Conservation (phyloP, 2,797 vertebrate species). For the Pyrrhura leucotis region DNA sequence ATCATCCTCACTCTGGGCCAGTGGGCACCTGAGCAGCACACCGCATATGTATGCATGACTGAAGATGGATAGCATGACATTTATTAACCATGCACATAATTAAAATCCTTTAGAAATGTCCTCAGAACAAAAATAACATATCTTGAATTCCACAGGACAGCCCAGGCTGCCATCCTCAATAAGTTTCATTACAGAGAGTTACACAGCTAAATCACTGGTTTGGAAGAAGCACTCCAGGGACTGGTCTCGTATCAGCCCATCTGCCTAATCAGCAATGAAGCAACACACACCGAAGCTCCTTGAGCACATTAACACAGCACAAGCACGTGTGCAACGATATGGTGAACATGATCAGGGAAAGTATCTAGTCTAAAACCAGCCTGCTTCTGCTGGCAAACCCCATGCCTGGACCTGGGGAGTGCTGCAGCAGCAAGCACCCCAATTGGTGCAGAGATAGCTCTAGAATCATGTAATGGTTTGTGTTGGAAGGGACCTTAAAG, state of each 20-base stretch:
- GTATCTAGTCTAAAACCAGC: not conserved
- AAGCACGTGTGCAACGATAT: rapidly evolving
- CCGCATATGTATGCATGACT: not conserved
- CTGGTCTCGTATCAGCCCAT: not conserved
- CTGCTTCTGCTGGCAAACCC: not conserved
- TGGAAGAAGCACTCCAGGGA: slow-evolving; percentile 31
- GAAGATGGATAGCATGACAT: slow-evolving; percentile 27
- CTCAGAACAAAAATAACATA: slow-evolving; percentile 41
- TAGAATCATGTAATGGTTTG: not conserved
- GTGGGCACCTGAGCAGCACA: not conserved
- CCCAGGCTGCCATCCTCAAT: slow-evolving; percentile 34
- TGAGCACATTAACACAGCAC: not conserved
- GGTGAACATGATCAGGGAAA: not conserved
- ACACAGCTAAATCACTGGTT: not conserved
- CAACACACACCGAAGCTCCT: not conserved
- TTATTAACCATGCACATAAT: slow-evolving; percentile 60
- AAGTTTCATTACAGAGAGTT: not conserved
- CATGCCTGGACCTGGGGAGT: rapidly evolving
- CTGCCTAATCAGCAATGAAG: slow-evolving; percentile 6
- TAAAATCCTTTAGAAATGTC: slow-evolving; percentile 36
- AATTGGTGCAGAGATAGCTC: rapidly evolving
- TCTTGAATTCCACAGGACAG: slow-evolving; percentile 27
- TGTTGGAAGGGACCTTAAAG: not conserved
- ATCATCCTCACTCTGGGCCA: not conserved
- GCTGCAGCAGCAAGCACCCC: not conserved